These are phyloP conservation scores for Gopherus flavomarginatus DNA, from an alignment of 2,113 vertebrate species.

Conservation along the genomic window DNA sequence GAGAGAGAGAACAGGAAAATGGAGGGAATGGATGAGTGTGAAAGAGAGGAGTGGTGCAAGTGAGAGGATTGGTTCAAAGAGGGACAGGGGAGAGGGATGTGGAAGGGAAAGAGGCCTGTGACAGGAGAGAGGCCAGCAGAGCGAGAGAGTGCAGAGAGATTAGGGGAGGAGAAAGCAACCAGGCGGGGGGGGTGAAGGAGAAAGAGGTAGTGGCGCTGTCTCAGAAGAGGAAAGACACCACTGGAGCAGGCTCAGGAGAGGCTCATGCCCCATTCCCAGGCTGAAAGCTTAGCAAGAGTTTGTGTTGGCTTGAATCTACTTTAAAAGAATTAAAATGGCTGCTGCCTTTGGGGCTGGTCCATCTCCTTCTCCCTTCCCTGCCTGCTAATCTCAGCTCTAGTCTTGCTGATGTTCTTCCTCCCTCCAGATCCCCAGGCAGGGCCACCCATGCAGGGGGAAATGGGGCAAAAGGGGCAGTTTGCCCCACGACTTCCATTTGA, in stretches of 20 bases:
- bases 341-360: background rate
- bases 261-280: background rate
- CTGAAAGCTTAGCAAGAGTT: background rate
- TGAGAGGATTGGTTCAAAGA: background rate
- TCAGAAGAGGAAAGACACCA: background rate
- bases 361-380: background rate
- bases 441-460: background rate
- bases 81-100: background rate
- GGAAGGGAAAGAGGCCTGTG: background rate
- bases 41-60: background rate
- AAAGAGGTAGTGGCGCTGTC: background rate
- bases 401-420: background rate
- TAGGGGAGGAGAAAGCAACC: background rate
- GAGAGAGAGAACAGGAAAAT: background rate
- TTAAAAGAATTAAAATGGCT: background rate
- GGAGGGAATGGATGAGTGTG: background rate
- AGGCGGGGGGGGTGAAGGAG: background rate
- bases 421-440: background rate
- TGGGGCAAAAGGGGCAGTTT: background rate
- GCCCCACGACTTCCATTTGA: background rate
- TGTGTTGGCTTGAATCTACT: background rate
- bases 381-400: background rate
- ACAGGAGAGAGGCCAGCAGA: background rate
- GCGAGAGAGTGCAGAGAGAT: background rate
- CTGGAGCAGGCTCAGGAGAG: background rate